A percentile compares a stretch with the other conserved stretches of the same genome.
Evolutionary conservation across 2,797 vertebrate genomes (phyloP).

Genomic region (Diglossa cyanea): DNA sequence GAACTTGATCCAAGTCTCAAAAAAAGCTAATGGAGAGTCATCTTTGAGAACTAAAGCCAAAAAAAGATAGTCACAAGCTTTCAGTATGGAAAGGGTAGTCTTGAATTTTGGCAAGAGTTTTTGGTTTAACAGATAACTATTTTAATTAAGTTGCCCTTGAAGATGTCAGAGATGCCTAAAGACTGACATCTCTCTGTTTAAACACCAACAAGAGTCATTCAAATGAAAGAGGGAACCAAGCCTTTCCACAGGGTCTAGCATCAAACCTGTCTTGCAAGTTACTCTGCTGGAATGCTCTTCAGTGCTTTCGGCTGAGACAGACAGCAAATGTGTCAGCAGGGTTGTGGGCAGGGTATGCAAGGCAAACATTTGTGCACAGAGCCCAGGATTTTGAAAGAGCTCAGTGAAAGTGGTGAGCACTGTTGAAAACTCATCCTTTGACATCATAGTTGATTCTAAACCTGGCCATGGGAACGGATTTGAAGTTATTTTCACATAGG

Average conservation of each 20-base stretch:
- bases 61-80: neutral
- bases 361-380: neutral
- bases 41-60: neutral
- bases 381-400: neutral
- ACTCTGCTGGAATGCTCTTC: neutral
- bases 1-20: conserved; percentile 3
- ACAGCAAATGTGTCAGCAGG: neutral
- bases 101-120: neutral
- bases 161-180: neutral
- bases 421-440: neutral
- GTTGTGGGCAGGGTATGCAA: neutral
- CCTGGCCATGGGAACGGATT: neutral
- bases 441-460: neutral
- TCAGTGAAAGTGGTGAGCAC: neutral
- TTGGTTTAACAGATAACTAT: neutral
- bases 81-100: neutral
- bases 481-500: conserved; percentile 5
- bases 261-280: conserved; percentile 9
- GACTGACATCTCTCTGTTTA: neutral
- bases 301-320: neutral
- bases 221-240: neutral
- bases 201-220: neutral
- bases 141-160: conserved; percentile 13
- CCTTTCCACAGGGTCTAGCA: neutral
- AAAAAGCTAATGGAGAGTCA: neutral